phyloP scores from a whole-genome alignment of 2,888 invertebrate genomes.

The Andrena minutula region DNA sequence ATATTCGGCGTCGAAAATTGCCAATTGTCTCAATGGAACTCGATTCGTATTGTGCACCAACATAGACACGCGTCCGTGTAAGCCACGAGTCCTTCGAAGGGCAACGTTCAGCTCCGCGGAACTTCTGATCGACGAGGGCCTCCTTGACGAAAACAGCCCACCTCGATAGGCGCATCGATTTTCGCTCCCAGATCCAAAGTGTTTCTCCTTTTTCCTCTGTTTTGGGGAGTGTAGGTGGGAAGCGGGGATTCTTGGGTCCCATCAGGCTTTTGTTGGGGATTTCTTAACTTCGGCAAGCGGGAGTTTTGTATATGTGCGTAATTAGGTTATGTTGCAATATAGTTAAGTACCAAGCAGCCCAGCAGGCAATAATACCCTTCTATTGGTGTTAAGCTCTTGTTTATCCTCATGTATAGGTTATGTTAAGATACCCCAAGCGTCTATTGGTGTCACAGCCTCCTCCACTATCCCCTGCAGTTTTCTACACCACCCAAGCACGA shows the following conservation, averaged over 20 bases:
- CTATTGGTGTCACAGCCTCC: too few relatives aligned
- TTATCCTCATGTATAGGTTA: too few relatives aligned
- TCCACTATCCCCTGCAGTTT: too few relatives aligned
- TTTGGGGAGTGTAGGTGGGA: neutral
- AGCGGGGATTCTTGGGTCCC: neutral
- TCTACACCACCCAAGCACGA: too few relatives aligned
- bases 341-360: too few relatives aligned
- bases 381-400: too few relatives aligned
- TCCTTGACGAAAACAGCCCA: neutral
- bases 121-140: neutral
- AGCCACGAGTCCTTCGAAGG: constrained; percentile 58
- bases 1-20: constrained; percentile 84
- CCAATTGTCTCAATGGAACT: constrained; percentile 84
- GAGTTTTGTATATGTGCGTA: too few relatives aligned
- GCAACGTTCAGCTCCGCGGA: constrained; percentile 38
- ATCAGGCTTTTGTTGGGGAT: too few relatives aligned
- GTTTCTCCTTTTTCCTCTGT: neutral
- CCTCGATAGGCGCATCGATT: neutral
- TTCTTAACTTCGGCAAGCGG: too few relatives aligned
- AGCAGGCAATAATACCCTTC: too few relatives aligned
- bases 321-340: too few relatives aligned
- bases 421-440: too few relatives aligned
- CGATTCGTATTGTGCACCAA: constrained; percentile 77
- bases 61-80: constrained; percentile 52
- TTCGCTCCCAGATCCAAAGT: neutral